Conservation (phyloP, 2,888 invertebrate genomes). For the Heterodera filipjevi region DNA sequence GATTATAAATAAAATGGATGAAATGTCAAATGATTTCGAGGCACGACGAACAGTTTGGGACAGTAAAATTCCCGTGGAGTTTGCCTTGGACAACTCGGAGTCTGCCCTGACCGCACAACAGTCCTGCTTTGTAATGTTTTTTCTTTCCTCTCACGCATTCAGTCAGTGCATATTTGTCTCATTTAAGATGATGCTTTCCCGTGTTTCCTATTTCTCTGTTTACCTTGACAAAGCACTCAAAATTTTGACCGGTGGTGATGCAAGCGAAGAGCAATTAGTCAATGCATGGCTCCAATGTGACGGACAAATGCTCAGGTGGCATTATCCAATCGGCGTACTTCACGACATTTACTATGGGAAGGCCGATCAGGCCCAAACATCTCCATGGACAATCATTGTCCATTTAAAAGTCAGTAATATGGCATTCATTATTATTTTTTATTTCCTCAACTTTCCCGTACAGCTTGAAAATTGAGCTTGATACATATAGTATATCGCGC, state of each 20-base stretch:
- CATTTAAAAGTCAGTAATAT: slow-evolving; percentile 73
- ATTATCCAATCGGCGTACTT: slow-evolving; percentile 80
- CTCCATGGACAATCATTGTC: slow-evolving; percentile 91
- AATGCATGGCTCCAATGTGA: slow-evolving; percentile 56
- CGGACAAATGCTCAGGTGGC: slow-evolving; percentile 65
- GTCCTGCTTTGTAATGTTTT: slow-evolving; percentile 79
- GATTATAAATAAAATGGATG: neutral
- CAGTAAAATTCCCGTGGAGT: slow-evolving; percentile 84
- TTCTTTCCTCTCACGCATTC: slow-evolving; percentile 29
- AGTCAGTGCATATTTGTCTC: slow-evolving; percentile 70
- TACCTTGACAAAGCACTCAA: slow-evolving; percentile 48
- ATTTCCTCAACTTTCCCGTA: too few species aligned
- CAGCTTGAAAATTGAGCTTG: too few species aligned
- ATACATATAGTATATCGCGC: too few species aligned
- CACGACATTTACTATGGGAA: slow-evolving; percentile 77
- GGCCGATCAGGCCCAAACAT: slow-evolving; percentile 72
- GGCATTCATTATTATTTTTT: neutral
- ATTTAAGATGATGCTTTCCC: slow-evolving; percentile 58
- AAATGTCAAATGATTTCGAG: slow-evolving; percentile 77
- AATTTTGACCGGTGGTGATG: slow-evolving; percentile 43
- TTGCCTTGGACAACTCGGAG: slow-evolving; percentile 85
- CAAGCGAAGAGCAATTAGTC: slow-evolving; percentile 40
- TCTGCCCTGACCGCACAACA: slow-evolving; percentile 87
- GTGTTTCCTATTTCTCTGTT: slow-evolving; percentile 58
- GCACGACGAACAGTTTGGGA: slow-evolving; percentile 93